A percentile compares a stretch with the other conserved stretches of the same genome.
These are phyloP conservation scores for Nasonia giraulti DNA, from an alignment of 1,140 invertebrate species.

Conservation along the genomic window DNA sequence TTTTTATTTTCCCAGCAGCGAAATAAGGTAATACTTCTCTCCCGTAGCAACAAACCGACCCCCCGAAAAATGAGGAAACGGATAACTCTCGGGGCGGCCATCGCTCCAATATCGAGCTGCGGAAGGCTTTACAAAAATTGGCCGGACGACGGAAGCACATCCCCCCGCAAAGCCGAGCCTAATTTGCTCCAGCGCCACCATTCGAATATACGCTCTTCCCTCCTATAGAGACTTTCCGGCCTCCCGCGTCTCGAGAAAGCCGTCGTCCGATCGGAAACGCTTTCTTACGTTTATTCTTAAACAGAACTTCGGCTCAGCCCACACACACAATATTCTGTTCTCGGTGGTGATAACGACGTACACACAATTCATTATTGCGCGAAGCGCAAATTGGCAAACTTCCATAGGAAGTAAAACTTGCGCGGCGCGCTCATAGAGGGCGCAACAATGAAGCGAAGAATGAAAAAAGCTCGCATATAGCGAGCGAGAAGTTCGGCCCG, in stretches of 20 bases:
- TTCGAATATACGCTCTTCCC: neutral
- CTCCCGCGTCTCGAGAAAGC: neutral
- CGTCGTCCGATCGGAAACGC: neutral
- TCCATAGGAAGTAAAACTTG: constrained; percentile 2
- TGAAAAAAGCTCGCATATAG: neutral
- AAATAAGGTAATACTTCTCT: neutral
- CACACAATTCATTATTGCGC: neutral
- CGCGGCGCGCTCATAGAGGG: neutral
- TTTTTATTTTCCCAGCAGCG: neutral
- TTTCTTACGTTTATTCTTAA: neutral
- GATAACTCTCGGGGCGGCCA: neutral
- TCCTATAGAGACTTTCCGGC: neutral
- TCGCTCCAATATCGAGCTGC: neutral
- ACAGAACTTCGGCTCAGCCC: neutral
- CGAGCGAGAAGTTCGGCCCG: constrained; percentile 5
- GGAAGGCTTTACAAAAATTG: neutral
- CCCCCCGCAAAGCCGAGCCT: neutral
- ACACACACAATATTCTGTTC: neutral
- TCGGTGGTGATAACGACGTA: too few species aligned
- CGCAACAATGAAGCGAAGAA: constrained; percentile 16
- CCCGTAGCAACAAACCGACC: neutral
- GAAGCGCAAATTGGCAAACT: constrained; percentile 32
- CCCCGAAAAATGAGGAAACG: neutral
- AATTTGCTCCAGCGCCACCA: neutral
- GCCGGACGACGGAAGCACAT: neutral